These are phyloP conservation scores for Pagrus major DNA, from an alignment of 2,113 vertebrate genomes.

Conservation along the genomic window DNA sequence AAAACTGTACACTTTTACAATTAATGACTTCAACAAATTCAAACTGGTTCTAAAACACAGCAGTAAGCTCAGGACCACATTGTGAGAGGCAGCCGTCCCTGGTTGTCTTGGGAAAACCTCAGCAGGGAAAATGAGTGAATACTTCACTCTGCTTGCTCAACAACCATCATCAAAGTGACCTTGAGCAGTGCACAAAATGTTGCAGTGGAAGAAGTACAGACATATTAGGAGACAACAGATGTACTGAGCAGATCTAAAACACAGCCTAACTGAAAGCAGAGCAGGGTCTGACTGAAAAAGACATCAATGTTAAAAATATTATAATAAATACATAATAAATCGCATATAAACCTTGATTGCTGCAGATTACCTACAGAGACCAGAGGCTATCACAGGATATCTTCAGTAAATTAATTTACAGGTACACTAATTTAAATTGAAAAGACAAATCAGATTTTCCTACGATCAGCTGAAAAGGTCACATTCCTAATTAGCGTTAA, in stretches of 20 bases:
- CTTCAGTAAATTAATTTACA: neutral
- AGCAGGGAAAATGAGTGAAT: constrained; percentile 37
- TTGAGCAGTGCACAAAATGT: constrained; percentile 38
- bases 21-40: neutral
- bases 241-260: constrained; percentile 14
- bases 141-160: constrained; percentile 38
- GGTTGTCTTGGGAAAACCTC: constrained; percentile 26
- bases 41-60: neutral
- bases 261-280: neutral
- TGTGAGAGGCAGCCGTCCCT: constrained; percentile 1
- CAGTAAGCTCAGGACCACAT: neutral
- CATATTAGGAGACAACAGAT: neutral
- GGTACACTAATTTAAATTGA: neutral
- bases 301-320: neutral
- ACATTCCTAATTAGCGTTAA: constrained; percentile 7
- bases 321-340: neutral
- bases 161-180: constrained; percentile 45
- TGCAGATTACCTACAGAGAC: neutral
- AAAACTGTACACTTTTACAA: constrained; percentile 2
- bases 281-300: neutral
- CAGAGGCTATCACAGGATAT: neutral
- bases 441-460: neutral
- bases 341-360: neutral
- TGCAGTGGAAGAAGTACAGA: constrained; percentile 12
- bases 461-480: constrained; percentile 19